Evolutionary conservation across 1,140 invertebrate species (phyloP), one percentile per base, ranked within the genome.

Genomic region (Coelopa frigida): DNA sequence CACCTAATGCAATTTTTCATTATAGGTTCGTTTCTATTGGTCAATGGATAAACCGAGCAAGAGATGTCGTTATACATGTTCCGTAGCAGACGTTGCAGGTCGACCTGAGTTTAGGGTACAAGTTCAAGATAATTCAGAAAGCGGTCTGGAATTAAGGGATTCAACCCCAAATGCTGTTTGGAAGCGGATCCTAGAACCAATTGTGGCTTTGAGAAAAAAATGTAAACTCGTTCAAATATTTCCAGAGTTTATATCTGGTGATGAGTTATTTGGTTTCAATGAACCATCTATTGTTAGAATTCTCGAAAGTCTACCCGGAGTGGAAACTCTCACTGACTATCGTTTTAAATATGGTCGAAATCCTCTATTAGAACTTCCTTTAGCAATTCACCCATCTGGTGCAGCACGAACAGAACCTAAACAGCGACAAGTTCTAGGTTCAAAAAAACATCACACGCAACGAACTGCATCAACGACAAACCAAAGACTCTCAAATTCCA

Each of bases 341-440:
- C 85, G 87, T 53, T 98, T 98, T 68, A 95, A 95, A 71, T 98
- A 94, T 73, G 92, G 91, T 11, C 78, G 90, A 18, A 94, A 94
- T 68, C 93, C 93, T 6, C 70, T 98, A 32, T 78, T 99, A 40
- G 94, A 98, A 69, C 76, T 98, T 55, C 95, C 96, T 14, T 73
- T 98, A 44, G 92, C 94, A 17, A 89, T 98, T 47, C 99, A 99
- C 77, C 94, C 94, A 31, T 87, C 87, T 37, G 96, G 94, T 1
- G 90, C 90, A 70, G 94, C 94, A 5, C 77, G 94, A 44, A 87
- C 89, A 2, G 94, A 97, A 64, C 87, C 91, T 1, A 85, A 85
- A 63, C 77, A 89, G 48, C 78, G 84, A 48, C 81, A 78, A 21
- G 54, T 58, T 49, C 61, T 58, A 6, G 59, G 58, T 44, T 83